Percentiles rank a stretch among this genome's conserved stretches.
phyloP scores from a whole-genome alignment of 1,140 invertebrate species.

The Danaus melanippus region DNA sequence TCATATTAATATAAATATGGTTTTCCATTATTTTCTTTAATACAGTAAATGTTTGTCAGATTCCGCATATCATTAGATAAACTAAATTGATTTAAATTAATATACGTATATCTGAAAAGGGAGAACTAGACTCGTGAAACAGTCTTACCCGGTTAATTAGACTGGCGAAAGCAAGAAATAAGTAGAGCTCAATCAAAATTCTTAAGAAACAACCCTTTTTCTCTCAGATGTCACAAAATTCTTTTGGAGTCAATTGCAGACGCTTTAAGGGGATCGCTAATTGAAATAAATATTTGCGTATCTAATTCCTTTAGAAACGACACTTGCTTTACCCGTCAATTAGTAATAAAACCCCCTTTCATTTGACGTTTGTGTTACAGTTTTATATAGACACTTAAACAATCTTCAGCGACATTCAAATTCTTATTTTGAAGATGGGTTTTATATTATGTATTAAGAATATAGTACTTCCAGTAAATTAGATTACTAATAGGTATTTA shows the following conservation, averaged over 20 bases:
- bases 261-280: constrained; percentile 40
- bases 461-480: no score
- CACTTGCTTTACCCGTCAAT: constrained; percentile 47
- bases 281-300: constrained; percentile 69
- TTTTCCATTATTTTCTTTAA: no score
- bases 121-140: background rate
- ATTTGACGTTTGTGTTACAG: constrained; percentile 8
- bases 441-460: no score
- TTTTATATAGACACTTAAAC: constrained; percentile 10
- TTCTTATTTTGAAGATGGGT: no score
- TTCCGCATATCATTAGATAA: no score
- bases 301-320: constrained; percentile 51
- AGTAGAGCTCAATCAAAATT: constrained; percentile 45
- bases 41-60: no score
- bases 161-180: constrained; percentile 49
- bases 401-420: background rate
- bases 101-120: no score
- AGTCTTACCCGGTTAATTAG: constrained; percentile 52
- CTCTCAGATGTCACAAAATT: constrained; percentile 56
- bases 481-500: no score
- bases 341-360: constrained; percentile 25
- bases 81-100: no score
- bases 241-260: constrained; percentile 61
- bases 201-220: constrained; percentile 58
- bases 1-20: constrained; percentile 1